These are phyloP conservation scores for Drosophila lacicola DNA, from an alignment of 2,888 invertebrate species.

Conservation along the genomic window DNA sequence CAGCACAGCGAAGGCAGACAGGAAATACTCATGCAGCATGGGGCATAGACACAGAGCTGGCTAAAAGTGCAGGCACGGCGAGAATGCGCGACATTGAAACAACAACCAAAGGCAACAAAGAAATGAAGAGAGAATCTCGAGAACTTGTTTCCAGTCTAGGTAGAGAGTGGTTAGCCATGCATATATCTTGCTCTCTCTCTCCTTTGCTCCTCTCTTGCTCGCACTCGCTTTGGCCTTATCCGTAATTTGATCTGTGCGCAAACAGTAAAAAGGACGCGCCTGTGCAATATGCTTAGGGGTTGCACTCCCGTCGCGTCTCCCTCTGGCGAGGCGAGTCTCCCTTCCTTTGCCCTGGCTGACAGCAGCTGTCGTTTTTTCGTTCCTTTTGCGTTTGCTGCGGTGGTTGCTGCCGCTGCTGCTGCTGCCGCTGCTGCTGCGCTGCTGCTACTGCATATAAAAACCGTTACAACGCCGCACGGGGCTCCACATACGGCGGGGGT, in stretches of 20 bases:
- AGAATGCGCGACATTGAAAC: constrained; percentile 52
- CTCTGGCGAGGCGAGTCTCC: constrained; percentile 20
- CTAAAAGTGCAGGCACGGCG: constrained; percentile 40
- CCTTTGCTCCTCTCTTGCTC: neutral
- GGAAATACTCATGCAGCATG: constrained; percentile 59
- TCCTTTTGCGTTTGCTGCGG: constrained; percentile 8
- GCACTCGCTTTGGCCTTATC: constrained; percentile 46
- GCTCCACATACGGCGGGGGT: constrained; percentile 30
- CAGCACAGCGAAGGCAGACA: constrained; percentile 25
- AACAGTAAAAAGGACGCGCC: constrained; percentile 75
- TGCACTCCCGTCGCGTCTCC: constrained; percentile 48
- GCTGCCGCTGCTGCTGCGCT: constrained; percentile 23
- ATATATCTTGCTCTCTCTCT: neutral
- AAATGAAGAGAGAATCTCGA: constrained; percentile 48
- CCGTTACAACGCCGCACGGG: constrained; percentile 41
- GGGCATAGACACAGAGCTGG: constrained; percentile 25
- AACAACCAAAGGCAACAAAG: constrained; percentile 11
- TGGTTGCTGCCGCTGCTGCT: constrained; percentile 27
- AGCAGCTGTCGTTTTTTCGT: constrained; percentile 61
- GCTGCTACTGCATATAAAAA: constrained; percentile 28
- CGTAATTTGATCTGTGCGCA: constrained; percentile 73
- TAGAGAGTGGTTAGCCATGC: constrained; percentile 35
- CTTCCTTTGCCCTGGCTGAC: constrained; percentile 19
- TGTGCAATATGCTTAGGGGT: constrained; percentile 78
- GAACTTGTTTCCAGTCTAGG: constrained; percentile 59